phyloP scores from a whole-genome alignment of 2,113 vertebrate species.

The Phrynosoma blainvillii region DNA sequence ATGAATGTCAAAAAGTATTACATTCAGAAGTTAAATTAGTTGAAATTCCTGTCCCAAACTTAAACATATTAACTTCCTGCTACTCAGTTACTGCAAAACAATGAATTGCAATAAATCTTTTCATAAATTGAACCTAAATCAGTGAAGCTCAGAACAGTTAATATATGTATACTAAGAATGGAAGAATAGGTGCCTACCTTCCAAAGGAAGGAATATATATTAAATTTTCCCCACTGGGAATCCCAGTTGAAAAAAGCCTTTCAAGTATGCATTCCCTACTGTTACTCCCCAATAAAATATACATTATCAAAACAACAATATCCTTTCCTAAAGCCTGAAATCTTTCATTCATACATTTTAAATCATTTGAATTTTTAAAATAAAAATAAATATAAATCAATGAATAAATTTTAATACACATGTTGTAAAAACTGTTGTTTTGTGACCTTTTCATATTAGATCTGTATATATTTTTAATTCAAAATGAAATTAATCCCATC shows the following conservation, averaged over 20 bases:
- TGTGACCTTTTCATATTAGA: no score
- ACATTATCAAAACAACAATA: not conserved
- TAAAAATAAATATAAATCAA: no score
- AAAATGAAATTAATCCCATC: no score
- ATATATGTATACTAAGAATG: not conserved
- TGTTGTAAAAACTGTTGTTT: no score
- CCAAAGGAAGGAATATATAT: not conserved
- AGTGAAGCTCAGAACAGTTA: not conserved
- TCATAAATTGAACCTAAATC: not conserved
- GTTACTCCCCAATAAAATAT: not conserved
- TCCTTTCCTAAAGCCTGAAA: not conserved
- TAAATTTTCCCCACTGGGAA: not conserved
- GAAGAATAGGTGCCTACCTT: not conserved
- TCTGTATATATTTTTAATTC: no score
- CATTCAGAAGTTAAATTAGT: conserved; percentile 1
- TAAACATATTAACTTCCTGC: not conserved
- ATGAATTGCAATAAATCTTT: conserved; percentile 3
- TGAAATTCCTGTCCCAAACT: not conserved
- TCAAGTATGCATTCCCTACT: not conserved
- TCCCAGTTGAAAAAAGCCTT: not conserved
- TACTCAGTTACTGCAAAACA: not conserved
- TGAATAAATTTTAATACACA: no score
- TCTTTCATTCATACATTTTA: no score
- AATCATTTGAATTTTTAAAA: no score
- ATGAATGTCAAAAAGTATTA: not conserved